These are phyloP conservation scores for Aeoliscus strigatus DNA, from an alignment of 2,797 vertebrate genomes.

Conservation along the genomic window DNA sequence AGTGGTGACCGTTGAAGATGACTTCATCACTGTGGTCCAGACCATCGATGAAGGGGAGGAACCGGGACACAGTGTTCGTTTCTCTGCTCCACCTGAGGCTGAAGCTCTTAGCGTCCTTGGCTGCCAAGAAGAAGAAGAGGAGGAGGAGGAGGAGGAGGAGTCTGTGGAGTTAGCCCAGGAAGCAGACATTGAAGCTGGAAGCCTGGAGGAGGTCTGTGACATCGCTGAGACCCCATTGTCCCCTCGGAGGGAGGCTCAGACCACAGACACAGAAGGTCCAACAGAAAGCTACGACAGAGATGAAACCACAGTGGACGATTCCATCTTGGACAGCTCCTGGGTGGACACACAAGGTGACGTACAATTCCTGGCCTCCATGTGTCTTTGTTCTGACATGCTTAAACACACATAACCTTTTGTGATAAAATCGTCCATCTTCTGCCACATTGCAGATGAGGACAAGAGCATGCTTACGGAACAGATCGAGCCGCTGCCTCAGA, in stretches of 20 bases:
- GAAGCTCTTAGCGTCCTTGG: slow-evolving; percentile 64
- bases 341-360: slow-evolving; percentile 95
- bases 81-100: slow-evolving; percentile 80
- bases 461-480: slow-evolving; percentile 92
- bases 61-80: slow-evolving; percentile 89
- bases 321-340: slow-evolving; percentile 98
- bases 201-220: slow-evolving; percentile 70
- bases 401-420: too few species aligned
- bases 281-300: slow-evolving; percentile 92
- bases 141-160: slow-evolving; percentile 74
- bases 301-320: slow-evolving; percentile 97
- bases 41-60: slow-evolving; percentile 91
- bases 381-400: not conserved
- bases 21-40: slow-evolving; percentile 97
- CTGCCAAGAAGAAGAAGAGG: slow-evolving; percentile 70
- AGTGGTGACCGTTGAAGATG: slow-evolving; percentile 94
- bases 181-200: slow-evolving; percentile 71
- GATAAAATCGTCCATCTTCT: not conserved
- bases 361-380: slow-evolving; percentile 2
- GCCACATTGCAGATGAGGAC: slow-evolving; percentile 85
- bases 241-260: slow-evolving; percentile 71
- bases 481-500: slow-evolving; percentile 76
- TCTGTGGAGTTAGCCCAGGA: slow-evolving; percentile 77
- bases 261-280: slow-evolving; percentile 77
- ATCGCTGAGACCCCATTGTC: slow-evolving; percentile 75